Evolutionary conservation across 2,888 invertebrate genomes (phyloP).

Genomic region (Tetranychus truncatus): DNA sequence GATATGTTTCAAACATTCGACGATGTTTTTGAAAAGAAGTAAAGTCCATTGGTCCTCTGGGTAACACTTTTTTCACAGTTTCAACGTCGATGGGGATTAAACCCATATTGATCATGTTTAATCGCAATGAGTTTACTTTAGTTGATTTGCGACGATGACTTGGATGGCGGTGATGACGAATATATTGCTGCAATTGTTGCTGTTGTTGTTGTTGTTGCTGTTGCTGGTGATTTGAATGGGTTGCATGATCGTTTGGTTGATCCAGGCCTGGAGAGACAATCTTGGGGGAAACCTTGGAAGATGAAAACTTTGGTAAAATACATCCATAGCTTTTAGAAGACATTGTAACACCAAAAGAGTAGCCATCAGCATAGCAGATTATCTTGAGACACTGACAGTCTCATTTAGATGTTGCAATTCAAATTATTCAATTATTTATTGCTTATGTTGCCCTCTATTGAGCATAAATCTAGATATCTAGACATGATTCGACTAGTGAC

Average conservation of each 20-base stretch:
- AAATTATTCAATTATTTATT: too few relatives aligned
- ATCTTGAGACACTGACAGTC: too few relatives aligned
- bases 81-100: constrained; percentile 23
- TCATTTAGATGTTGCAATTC: too few relatives aligned
- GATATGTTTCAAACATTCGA: constrained; percentile 68
- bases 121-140: constrained; percentile 24
- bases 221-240: background rate
- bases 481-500: too few relatives aligned
- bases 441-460: too few relatives aligned
- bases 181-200: background rate
- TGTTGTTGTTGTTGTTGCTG: background rate
- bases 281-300: background rate
- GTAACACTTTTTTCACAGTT: constrained; percentile 35
- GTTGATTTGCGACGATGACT: background rate
- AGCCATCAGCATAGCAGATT: background rate
- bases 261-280: background rate
- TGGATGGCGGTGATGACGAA: background rate
- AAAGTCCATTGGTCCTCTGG: constrained; percentile 59
- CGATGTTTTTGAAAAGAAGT: constrained; percentile 64
- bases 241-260: background rate
- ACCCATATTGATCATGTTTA: constrained; percentile 26
- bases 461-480: too few relatives aligned
- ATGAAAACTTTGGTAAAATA: background rate
- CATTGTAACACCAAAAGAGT: background rate
- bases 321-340: background rate